Percentiles rank a stretch among this genome's conserved stretches.
Conservation (phyloP, 2,888 invertebrate species). For the Macroteleia sp. region DNA sequence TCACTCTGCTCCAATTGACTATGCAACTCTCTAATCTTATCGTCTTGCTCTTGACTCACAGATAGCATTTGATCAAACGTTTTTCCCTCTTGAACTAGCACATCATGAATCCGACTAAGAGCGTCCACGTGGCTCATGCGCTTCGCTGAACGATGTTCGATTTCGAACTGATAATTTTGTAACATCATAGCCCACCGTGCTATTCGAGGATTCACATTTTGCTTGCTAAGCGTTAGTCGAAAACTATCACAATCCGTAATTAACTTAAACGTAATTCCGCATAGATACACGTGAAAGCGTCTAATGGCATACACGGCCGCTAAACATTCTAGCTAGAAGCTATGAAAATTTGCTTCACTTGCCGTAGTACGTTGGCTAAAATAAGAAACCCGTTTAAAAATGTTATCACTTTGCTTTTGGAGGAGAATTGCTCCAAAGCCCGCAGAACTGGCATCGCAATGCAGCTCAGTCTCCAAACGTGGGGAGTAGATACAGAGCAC, state of each 20-base stretch:
- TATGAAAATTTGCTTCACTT: constrained; percentile 53
- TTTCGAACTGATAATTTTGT: neutral
- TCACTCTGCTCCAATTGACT: constrained; percentile 44
- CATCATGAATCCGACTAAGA: constrained; percentile 45
- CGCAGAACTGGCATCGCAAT: constrained; percentile 73
- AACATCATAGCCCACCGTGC: constrained; percentile 67
- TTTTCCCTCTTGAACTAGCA: constrained; percentile 48
- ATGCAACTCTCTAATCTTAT: constrained; percentile 44
- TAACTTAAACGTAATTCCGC: constrained; percentile 69
- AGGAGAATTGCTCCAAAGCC: constrained; percentile 74
- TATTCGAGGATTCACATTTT: constrained; percentile 71
- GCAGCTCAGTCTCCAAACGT: constrained; percentile 72
- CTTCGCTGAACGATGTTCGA: neutral
- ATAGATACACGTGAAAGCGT: constrained; percentile 68
- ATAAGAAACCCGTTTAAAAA: constrained; percentile 69
- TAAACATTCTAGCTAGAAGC: constrained; percentile 74
- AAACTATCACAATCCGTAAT: constrained; percentile 73
- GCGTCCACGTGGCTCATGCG: constrained; percentile 63
- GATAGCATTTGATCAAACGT: constrained; percentile 56
- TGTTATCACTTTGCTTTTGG: constrained; percentile 68
- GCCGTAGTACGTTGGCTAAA: constrained; percentile 70
- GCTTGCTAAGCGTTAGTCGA: constrained; percentile 66
- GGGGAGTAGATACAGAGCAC: constrained; percentile 46
- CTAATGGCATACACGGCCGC: constrained; percentile 63
- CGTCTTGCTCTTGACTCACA: constrained; percentile 54